These are phyloP conservation scores for Lytechinus variegatus DNA, from an alignment of 35 echinoderm and acorn worm genomes.

Conservation along the genomic window DNA sequence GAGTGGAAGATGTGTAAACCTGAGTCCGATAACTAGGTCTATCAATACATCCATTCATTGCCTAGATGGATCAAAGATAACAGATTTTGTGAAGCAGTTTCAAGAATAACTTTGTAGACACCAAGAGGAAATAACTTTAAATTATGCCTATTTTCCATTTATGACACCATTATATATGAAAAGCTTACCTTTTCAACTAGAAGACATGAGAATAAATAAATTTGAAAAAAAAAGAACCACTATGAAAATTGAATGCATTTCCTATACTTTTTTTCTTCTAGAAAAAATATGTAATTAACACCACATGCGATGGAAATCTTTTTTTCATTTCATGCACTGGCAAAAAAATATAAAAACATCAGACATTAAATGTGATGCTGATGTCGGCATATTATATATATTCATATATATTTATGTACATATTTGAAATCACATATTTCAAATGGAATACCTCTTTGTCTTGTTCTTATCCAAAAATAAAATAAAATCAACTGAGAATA, in stretches of 20 bases:
- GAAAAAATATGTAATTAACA: background rate
- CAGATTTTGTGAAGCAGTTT: too few relatives aligned
- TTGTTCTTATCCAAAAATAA: slow-evolving; percentile 17
- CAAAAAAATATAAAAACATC: background rate
- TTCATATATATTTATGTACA: background rate
- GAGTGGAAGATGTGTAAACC: too few relatives aligned
- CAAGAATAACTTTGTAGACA: too few relatives aligned
- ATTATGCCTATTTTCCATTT: too few relatives aligned
- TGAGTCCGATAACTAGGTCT: too few relatives aligned
- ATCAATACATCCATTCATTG: too few relatives aligned
- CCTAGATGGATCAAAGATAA: too few relatives aligned
- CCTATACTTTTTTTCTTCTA: background rate
- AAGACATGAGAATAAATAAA: background rate
- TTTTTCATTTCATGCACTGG: background rate
- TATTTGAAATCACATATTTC: slow-evolving; percentile 1
- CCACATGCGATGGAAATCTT: background rate
- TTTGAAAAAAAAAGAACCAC: background rate
- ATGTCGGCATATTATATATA: background rate
- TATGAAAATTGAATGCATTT: background rate
- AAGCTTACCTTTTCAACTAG: too few relatives aligned
- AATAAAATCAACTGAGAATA: slow-evolving; percentile 52
- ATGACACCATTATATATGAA: too few relatives aligned
- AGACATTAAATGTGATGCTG: background rate
- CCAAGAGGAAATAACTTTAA: too few relatives aligned
- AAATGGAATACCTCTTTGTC: slow-evolving; percentile 18